Evolutionary conservation across 2,888 invertebrate species (phyloP), one percentile per base, ranked within the genome.

Genomic region (Catocala fraxini): DNA sequence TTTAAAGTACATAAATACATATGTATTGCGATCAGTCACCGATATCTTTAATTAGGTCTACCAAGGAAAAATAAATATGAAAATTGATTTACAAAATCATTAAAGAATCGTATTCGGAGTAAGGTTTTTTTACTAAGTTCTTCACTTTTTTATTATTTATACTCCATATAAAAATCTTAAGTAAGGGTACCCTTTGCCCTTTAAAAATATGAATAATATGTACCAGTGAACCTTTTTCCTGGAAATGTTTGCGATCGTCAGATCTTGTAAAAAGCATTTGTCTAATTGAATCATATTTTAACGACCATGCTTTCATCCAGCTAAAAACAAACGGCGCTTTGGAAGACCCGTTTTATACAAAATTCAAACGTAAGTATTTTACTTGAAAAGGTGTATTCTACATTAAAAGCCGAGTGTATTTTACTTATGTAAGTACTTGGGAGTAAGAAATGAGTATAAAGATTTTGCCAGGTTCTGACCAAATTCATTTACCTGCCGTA

Each of bases 201-300:
- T 49, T 47, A 54, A 51, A 45, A 54, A 43, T 25, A 51, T 12
- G 9, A 39, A 55, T 25, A 55, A 54, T 49, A 52, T 35, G 0
- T 53, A 3, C 6, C 11, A 12, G 15, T 11, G 52, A 34, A 34
- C 10, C 4, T 52, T 41, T 54, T 55, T 54, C 11, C 11, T 34
- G 15, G 5, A 41, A 59, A 35, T 45, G 33, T 11, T 42, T 49
- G 6, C 48, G 48, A 43, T 55, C 43, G 42, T 56, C 15, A 43
- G 43, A 63, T 47, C 11, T 34, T 9, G 34, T 39, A 11, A 62
- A 62, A 25, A 64, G n/a, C 48, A 53, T 65, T 59, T 61, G 46
- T 33, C 11, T 58, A 59, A 65, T 72, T 69, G 57, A 66, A 62
- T 48, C 46, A 62, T 57, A 6, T 66, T 62, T 51, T 51, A 56